Evolutionary conservation across 2,888 invertebrate species (phyloP), one percentile per base, ranked within the genome.

Genomic region (Chydorus sphaericus): DNA sequence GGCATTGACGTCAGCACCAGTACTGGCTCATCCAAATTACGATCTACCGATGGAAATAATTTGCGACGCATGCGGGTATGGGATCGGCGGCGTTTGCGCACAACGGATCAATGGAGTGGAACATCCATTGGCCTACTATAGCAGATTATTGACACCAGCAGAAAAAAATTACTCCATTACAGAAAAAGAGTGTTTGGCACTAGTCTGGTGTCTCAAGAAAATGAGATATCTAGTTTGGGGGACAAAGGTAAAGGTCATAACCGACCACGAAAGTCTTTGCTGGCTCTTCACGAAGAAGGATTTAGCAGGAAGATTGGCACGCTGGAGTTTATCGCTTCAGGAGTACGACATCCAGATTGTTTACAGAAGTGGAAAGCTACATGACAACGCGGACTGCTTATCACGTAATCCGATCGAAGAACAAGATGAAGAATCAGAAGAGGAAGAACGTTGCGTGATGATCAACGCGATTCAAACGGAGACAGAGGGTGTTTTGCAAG

Each of bases 161-260:
- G 68, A 70, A 61, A 57, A 61, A 14, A 65, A 62, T 26, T 69
- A 67, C 56, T 65, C 66, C 20, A 66, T 65, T 1, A 65, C 68
- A 20, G 70, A 73, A 30, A 54, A 68, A 29, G 71, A 69, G 58
- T 64, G 64, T 0, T 58, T 71, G 5, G 69, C 70, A 0, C 64
- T 66, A 30, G 66, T 62, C 0, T 63, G 60, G 33, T 61, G 64
- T 0, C 54, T 68, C 26, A 58, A 62, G 26, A 61, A 66, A 53
- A 69, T 70, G 58, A 56, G 68, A 37, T 61, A 64, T 0, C 70
- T 68, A 48, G 33, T 70, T 1, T 58, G 65, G 8, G 68, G 68
- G 2, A 60, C 54, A n/a, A 14, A 48, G 3, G 68, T 69, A 53
- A 63, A 61, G 54, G 61, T 69, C 7, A 54, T 66, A 2, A 69